Evolutionary conservation across 2,888 invertebrate species (phyloP).

Genomic region (Lasioglossum pauxillum): DNA sequence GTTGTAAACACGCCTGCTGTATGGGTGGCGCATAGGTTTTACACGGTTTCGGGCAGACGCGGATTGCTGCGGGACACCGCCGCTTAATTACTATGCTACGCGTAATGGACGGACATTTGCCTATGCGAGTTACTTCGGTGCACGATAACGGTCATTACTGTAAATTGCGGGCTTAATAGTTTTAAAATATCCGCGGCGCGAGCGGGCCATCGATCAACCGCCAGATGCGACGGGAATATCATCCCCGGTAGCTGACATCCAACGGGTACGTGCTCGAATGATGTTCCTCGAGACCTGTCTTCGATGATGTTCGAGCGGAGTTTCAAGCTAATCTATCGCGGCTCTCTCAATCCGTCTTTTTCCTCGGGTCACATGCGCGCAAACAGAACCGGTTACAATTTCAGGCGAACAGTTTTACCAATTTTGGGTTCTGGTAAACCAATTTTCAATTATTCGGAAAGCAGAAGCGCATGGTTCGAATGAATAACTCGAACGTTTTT

Average conservation of each 20-base stretch:
- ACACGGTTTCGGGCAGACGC: conserved; percentile 61
- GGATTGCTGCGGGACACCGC: conserved; percentile 72
- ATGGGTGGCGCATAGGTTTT: conserved; percentile 62
- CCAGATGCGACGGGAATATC: conserved; percentile 57
- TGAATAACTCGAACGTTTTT: too few relatives aligned
- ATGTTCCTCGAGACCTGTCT: background rate
- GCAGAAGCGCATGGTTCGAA: too few relatives aligned
- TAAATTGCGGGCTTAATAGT: conserved; percentile 60
- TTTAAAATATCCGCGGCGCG: conserved; percentile 58
- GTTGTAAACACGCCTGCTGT: conserved; percentile 58
- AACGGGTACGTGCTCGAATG: conserved; percentile 48
- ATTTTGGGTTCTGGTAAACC: too few relatives aligned
- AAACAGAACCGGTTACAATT: too few relatives aligned
- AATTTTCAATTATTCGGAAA: too few relatives aligned
- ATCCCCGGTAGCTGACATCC: conserved; percentile 46
- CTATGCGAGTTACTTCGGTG: conserved; percentile 67
- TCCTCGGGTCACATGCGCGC: background rate
- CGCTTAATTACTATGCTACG: conserved; percentile 70
- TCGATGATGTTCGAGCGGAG: background rate
- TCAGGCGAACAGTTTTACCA: too few relatives aligned
- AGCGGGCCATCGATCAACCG: conserved; percentile 44
- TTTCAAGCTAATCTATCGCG: background rate
- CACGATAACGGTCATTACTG: conserved; percentile 60
- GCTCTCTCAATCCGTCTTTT: background rate
- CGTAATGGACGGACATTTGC: conserved; percentile 69